phyloP scores from a whole-genome alignment of 1,140 invertebrate species.

The Gryon sp. region DNA sequence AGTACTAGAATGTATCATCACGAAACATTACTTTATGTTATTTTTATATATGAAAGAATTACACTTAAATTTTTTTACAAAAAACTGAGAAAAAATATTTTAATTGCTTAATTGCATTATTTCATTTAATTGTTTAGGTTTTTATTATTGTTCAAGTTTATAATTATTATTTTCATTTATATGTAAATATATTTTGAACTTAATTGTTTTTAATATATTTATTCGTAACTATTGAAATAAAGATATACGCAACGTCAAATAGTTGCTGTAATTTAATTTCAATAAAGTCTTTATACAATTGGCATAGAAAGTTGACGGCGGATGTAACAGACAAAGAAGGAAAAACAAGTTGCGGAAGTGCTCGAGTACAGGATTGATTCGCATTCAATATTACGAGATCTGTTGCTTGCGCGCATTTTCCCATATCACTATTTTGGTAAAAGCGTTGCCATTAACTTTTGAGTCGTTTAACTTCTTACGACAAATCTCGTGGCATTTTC shows the following conservation, averaged over 20 bases:
- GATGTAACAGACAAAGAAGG: constrained; percentile 54
- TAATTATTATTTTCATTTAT: too few relatives aligned
- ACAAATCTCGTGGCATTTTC: not conserved
- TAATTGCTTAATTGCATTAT: too few relatives aligned
- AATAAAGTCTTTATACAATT: constrained; percentile 43
- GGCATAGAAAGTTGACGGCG: constrained; percentile 55
- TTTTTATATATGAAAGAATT: constrained; percentile 44
- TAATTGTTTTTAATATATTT: too few relatives aligned
- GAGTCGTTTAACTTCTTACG: constrained; percentile 25
- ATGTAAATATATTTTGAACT: too few relatives aligned
- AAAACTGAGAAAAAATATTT: too few relatives aligned
- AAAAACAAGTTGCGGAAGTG: constrained; percentile 54
- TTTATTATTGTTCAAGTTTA: too few relatives aligned
- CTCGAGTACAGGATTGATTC: constrained; percentile 30
- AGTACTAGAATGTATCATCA: not conserved
- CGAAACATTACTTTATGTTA: constrained; percentile 22
- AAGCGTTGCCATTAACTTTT: constrained; percentile 8
- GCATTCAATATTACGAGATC: constrained; percentile 41
- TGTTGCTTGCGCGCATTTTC: constrained; percentile 20
- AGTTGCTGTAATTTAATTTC: constrained; percentile 33
- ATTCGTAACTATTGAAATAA: too few relatives aligned
- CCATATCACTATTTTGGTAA: constrained; percentile 15
- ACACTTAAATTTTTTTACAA: too few relatives aligned
- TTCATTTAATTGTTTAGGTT: too few relatives aligned
- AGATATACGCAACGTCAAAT: not conserved